Evolutionary conservation across 2,113 vertebrate genomes (phyloP).

Genomic region (Oncorhynchus masou): DNA sequence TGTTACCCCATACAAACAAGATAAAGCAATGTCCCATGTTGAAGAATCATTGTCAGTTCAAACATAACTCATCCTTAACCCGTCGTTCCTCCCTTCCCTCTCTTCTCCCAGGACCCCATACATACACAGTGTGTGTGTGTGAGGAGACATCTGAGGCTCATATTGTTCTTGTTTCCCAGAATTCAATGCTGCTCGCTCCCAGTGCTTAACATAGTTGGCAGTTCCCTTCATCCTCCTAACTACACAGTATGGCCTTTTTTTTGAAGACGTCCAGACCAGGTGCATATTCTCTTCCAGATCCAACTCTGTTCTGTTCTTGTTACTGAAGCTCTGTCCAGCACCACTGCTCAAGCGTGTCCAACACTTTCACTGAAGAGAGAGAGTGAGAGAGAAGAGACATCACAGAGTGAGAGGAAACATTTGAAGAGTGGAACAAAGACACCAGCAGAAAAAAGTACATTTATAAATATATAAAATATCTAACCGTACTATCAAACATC

Average conservation of each 20-base stretch:
- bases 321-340: neutral
- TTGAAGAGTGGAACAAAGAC: too few species aligned
- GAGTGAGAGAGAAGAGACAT: neutral
- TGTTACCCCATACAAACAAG: slow-evolving; percentile 3
- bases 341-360: neutral
- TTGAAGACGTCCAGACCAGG: too few species aligned
- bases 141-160: slow-evolving; percentile 41
- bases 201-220: slow-evolving; percentile 28
- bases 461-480: neutral
- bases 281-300: slow-evolving; percentile 3
- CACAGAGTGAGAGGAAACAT: neutral
- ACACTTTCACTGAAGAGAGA: neutral
- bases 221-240: slow-evolving; percentile 12
- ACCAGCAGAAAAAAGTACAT: too few species aligned
- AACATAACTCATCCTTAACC: too few species aligned
- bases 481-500: neutral
- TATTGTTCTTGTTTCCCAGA: slow-evolving; percentile 26
- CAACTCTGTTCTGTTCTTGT: slow-evolving; percentile 3
- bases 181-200: slow-evolving; percentile 11
- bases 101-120: slow-evolving; percentile 19
- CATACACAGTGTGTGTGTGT: slow-evolving; percentile 1
- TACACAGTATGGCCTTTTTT: neutral
- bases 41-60: too few species aligned
- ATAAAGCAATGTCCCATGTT: too few species aligned
- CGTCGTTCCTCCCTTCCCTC: too few species aligned